phyloP scores from a whole-genome alignment of 2,888 invertebrate genomes.

The Dynastes tityus region DNA sequence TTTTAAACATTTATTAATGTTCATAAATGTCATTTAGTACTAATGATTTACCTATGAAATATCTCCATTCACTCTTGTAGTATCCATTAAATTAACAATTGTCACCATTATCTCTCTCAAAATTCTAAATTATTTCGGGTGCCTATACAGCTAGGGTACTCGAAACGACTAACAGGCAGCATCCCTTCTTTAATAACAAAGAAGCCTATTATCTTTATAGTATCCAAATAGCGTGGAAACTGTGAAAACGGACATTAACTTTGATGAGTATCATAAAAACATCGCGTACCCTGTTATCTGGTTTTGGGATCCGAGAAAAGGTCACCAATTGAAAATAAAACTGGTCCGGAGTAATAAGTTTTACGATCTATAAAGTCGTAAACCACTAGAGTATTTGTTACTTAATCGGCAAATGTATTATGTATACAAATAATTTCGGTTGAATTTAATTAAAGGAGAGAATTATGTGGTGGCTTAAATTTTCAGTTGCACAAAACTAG shows the following conservation, averaged over 20 bases:
- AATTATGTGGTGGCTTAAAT: too few relatives aligned
- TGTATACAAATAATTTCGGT: too few relatives aligned
- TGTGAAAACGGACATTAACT: conserved; percentile 22
- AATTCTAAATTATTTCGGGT: neutral
- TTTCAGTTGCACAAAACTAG: too few relatives aligned
- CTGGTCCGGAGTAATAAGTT: neutral
- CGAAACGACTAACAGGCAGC: conserved; percentile 2
- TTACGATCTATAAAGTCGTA: neutral
- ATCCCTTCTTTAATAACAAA: conserved; percentile 38
- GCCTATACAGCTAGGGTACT: neutral
- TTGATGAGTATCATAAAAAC: conserved; percentile 28
- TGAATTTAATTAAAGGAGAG: too few relatives aligned
- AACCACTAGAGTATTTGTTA: neutral
- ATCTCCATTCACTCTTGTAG: too few relatives aligned
- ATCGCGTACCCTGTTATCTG: conserved; percentile 7
- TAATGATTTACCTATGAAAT: too few relatives aligned
- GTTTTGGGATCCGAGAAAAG: neutral
- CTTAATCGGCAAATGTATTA: too few relatives aligned
- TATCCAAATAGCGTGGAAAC: conserved; percentile 18
- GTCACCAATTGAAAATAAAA: conserved; percentile 22
- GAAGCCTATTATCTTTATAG: conserved; percentile 18
- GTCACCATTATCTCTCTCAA: neutral
- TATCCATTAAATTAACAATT: too few relatives aligned
- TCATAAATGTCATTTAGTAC: too few relatives aligned
- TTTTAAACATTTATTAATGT: too few relatives aligned